phyloP scores from a whole-genome alignment of 2,888 invertebrate genomes.

The Amphipyra berbera region DNA sequence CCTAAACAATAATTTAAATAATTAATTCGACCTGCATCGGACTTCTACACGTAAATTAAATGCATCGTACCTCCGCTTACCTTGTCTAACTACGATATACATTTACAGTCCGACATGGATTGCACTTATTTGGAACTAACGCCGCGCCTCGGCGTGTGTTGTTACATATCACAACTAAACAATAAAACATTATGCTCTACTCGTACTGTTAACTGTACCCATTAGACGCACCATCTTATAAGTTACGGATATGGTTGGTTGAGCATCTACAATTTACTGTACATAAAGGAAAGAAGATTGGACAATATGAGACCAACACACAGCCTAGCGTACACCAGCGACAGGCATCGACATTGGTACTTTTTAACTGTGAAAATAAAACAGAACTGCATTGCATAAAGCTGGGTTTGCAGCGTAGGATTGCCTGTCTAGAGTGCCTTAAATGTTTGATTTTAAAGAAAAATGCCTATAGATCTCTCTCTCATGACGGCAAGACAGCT shows the following conservation, averaged over 20 bases:
- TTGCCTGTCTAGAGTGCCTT: no score
- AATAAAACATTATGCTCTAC: conserved; percentile 77
- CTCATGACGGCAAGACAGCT: no score
- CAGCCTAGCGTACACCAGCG: no score
- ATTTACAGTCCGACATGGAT: conserved; percentile 80
- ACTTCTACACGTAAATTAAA: conserved; percentile 83
- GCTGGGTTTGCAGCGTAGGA: no score
- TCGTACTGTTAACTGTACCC: conserved; percentile 72
- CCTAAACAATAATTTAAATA: conserved; percentile 63
- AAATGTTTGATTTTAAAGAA: no score
- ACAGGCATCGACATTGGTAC: no score
- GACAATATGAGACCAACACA: no score
- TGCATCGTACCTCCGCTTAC: conserved; percentile 84
- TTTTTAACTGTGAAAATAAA: no score
- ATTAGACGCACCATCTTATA: conserved; percentile 78
- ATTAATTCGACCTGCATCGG: conserved; percentile 68
- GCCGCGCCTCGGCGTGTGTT: conserved; percentile 70
- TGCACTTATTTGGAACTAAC: conserved; percentile 82
- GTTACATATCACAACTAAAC: conserved; percentile 86
- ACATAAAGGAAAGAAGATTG: background rate
- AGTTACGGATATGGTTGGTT: conserved; percentile 83
- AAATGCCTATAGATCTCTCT: no score
- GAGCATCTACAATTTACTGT: conserved; percentile 74
- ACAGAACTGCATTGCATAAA: no score
- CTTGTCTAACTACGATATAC: conserved; percentile 87